These are phyloP conservation scores for Orthonyx spaldingii DNA, from an alignment of 2,113 vertebrate genomes.

Conservation along the genomic window DNA sequence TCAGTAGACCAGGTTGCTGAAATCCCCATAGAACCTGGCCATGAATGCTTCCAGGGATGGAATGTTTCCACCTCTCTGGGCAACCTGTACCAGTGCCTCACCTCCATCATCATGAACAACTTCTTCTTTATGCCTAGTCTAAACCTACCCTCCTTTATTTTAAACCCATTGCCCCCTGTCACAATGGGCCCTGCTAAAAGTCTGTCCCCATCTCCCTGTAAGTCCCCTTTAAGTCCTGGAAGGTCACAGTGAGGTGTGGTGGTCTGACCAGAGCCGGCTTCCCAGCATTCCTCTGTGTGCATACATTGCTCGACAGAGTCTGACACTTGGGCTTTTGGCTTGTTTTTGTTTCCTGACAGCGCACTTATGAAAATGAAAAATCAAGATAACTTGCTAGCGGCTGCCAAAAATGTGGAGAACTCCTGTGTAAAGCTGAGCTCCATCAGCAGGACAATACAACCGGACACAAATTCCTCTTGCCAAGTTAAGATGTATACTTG, in stretches of 20 bases:
- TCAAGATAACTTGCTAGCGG: neutral
- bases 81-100: neutral
- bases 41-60: neutral
- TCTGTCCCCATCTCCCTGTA: neutral
- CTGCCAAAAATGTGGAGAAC: neutral
- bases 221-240: neutral
- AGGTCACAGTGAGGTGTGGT: fast-evolving
- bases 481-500: neutral
- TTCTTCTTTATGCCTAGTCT: neutral
- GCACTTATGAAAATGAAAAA: neutral
- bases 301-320: neutral
- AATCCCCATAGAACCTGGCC: fast-evolving
- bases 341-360: slow-evolving; percentile 7
- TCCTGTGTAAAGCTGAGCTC: neutral
- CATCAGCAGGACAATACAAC: neutral
- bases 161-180: neutral
- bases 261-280: neutral
- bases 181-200: neutral
- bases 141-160: neutral
- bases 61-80: neutral
- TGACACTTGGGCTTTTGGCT: neutral
- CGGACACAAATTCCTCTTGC: neutral
- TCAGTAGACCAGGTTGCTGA: neutral
- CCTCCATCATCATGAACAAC: neutral
- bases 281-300: fast-evolving